Evolutionary conservation across 2,888 invertebrate species (phyloP), one percentile per base, ranked within the genome.

Genomic region (Drosophila cracens): DNA sequence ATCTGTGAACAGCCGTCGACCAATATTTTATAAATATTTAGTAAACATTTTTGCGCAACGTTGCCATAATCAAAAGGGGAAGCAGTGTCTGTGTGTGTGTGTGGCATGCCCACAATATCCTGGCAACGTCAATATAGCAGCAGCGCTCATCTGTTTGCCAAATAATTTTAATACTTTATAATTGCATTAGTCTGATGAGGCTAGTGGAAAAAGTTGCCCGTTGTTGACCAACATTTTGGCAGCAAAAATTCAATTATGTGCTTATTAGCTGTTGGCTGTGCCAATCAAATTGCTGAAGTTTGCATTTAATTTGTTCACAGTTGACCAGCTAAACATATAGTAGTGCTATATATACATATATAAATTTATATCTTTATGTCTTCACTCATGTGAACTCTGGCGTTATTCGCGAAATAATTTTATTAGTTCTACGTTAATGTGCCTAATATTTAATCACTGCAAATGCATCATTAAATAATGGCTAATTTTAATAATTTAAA

Each of bases 11-110:
- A 79, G 82, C 56, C 65, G 68, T 65, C 69, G 61, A 71, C 89
- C 76, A 87, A 89, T 87, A 87, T 84, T 89, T 89, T 81, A 76
- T 79, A 83, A 89, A 89, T 89, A 89, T 84, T 84, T 79, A 87
- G 85, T 68, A 74, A 84, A 81, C 59, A 85, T 87, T 83, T 87
- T 74, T 62, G 74, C 66, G 48, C 59, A 68, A 77, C 53, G 63
- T 38, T 79, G 72, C 43, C 66, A 69, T 64, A 70, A 56, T 56
- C 21, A 61, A 27, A 54, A 4, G 29, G 27, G 54, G 7, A 2
- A 1, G 27, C 18, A 7, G 16, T n/a, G 16, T 7, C 7, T 16
- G 25, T 40, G n/a, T 4, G n/a, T 10, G 21, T 21, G 21, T 21
- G 21, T 21, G 33, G 34, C 40, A 62, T 63, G 29, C 13, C 77